These are phyloP conservation scores for Drosophila hydei DNA, from an alignment of 1,140 invertebrate species.

Conservation along the genomic window DNA sequence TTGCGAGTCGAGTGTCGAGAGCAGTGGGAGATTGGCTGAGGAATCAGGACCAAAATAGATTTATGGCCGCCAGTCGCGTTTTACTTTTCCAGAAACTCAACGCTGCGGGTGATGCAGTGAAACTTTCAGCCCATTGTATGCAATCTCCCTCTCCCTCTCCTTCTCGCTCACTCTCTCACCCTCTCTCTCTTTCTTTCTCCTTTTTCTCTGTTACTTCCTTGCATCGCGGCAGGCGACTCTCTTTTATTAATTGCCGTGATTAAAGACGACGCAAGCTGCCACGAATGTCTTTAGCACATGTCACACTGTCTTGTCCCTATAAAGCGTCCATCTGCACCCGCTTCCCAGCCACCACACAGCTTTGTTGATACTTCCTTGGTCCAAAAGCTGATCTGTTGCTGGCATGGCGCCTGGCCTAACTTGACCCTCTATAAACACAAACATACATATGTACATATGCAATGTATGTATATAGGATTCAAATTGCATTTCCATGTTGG, in stretches of 20 bases:
- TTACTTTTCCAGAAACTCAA: conserved; percentile 45
- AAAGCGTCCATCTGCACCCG: conserved; percentile 12
- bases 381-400: conserved; percentile 36
- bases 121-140: conserved; percentile 35
- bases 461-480: conserved; percentile 35
- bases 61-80: conserved; percentile 70
- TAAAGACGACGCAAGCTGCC: conserved; percentile 58
- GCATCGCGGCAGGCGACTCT: conserved; percentile 49
- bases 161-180: background rate
- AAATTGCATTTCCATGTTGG: conserved; percentile 76
- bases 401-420: conserved; percentile 58
- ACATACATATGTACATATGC: too few relatives aligned
- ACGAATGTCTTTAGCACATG: conserved; percentile 73
- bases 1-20: conserved; percentile 11
- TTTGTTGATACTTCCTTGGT: conserved; percentile 31
- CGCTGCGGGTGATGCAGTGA: conserved; percentile 56
- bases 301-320: conserved; percentile 42
- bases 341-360: conserved; percentile 8
- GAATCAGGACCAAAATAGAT: conserved; percentile 74
- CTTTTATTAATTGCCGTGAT: conserved; percentile 75
- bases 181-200: background rate
- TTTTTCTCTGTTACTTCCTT: conserved; percentile 48
- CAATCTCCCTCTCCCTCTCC: background rate
- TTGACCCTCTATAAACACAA: conserved; percentile 51
- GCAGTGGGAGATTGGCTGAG: conserved; percentile 42